Evolutionary conservation across 2,888 invertebrate genomes (phyloP).

Genomic region (Rhaphigaster nebulosa): DNA sequence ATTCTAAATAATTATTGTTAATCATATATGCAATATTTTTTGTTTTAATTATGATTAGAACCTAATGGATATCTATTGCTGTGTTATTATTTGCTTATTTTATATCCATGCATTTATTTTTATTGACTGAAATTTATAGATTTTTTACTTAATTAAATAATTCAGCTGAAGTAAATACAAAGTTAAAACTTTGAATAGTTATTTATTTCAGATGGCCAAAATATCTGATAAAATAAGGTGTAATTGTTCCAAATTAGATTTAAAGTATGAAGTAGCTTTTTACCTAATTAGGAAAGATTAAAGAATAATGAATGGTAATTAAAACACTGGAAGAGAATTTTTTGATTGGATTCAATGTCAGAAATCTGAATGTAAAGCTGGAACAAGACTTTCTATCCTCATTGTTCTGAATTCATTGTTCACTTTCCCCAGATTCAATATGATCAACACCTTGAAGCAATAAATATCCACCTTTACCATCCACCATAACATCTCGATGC

Average conservation of each 20-base stretch:
- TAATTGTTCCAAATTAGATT: slow-evolving; percentile 26
- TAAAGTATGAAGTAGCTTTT: slow-evolving; percentile 4
- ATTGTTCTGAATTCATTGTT: neutral
- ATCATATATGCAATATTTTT: neutral
- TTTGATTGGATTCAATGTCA: neutral
- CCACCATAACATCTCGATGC: no score
- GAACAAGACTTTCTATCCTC: neutral
- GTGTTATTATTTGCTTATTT: neutral
- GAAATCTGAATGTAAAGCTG: neutral
- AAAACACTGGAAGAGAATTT: neutral
- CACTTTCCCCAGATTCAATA: no score
- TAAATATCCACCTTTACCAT: no score
- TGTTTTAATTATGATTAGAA: neutral
- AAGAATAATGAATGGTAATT: neutral
- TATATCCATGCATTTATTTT: neutral
- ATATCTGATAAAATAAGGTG: slow-evolving; percentile 20
- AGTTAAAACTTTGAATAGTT: neutral
- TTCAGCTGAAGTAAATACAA: neutral
- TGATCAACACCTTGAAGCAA: no score
- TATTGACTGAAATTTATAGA: neutral
- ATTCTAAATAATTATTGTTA: neutral
- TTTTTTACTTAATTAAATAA: neutral
- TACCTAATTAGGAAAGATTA: neutral
- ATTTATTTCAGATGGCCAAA: slow-evolving; percentile 23
- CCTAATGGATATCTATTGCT: neutral